These are phyloP conservation scores for Psophia crepitans DNA, from an alignment of 2,113 vertebrate genomes.

Conservation along the genomic window DNA sequence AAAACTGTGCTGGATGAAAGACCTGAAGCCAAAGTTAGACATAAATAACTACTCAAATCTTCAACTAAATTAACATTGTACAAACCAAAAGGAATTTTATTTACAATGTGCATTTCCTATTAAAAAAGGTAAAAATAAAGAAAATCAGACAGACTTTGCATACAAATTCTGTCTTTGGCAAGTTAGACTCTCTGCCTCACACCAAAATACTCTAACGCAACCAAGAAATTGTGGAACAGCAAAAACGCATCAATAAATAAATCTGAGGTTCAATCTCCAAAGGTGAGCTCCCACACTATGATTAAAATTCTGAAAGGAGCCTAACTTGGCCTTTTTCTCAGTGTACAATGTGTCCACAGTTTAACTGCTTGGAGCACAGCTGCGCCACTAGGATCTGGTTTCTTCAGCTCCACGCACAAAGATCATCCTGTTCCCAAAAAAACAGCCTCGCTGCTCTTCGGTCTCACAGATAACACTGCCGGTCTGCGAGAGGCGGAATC, in stretches of 20 bases:
- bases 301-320: neutral
- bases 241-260: neutral
- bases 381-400: constrained; percentile 10
- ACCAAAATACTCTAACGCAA: neutral
- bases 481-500: neutral
- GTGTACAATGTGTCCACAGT: constrained; percentile 27
- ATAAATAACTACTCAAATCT: neutral
- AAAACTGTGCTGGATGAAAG: neutral
- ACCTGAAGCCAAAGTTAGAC: neutral
- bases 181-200: neutral
- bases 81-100: neutral
- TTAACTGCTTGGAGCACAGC: constrained; percentile 54
- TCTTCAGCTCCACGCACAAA: constrained; percentile 69
- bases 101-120: neutral
- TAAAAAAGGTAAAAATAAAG: neutral
- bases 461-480: constrained; percentile 51
- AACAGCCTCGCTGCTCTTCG: neutral
- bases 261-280: neutral
- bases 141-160: neutral
- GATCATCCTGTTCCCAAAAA: constrained; percentile 68
- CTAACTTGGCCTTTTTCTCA: neutral
- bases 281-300: neutral
- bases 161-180: neutral
- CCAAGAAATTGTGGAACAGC: neutral
- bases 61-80: neutral